These are phyloP conservation scores for Aphelenchoides avenae DNA, from an alignment of 1,140 invertebrate species.

Conservation along the genomic window DNA sequence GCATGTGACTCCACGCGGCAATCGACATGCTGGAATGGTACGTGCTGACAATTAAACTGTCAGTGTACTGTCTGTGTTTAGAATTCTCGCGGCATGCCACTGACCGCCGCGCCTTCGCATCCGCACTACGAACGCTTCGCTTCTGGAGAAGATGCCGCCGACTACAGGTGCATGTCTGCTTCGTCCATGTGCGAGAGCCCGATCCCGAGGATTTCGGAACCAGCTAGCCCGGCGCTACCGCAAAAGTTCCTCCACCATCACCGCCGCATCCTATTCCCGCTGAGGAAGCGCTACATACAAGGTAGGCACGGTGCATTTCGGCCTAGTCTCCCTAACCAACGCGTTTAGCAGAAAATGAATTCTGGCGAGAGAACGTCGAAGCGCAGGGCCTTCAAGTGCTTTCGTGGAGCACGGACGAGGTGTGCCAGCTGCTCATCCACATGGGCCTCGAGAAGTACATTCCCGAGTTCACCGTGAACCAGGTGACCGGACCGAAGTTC, in stretches of 20 bases:
- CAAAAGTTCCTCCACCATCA: slow-evolving; percentile 48
- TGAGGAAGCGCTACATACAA: slow-evolving; percentile 42
- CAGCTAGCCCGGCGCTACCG: slow-evolving; percentile 52
- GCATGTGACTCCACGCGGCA: too few relatives aligned
- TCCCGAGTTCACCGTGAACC: slow-evolving; percentile 57
- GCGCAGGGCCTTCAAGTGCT: slow-evolving; percentile 51
- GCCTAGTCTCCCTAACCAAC: slow-evolving; percentile 1
- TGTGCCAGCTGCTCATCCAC: slow-evolving; percentile 56
- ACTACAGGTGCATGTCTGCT: slow-evolving; percentile 14
- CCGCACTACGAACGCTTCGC: slow-evolving; percentile 19
- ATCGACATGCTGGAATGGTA: slow-evolving; percentile 15
- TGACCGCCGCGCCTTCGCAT: slow-evolving; percentile 8
- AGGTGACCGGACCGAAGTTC: slow-evolving; percentile 56
- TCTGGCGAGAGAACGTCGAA: slow-evolving; percentile 55
- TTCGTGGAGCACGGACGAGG: slow-evolving; percentile 53
- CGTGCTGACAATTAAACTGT: too few relatives aligned
- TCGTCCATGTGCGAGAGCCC: slow-evolving; percentile 41
- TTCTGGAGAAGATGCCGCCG: slow-evolving; percentile 2
- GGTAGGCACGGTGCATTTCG: slow-evolving; percentile 10
- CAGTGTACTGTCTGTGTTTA: too few relatives aligned
- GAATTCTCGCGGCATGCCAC: slow-evolving; percentile 13
- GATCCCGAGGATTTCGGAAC: slow-evolving; percentile 49
- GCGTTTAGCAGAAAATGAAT: slow-evolving; percentile 50
- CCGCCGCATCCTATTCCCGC: slow-evolving; percentile 50
- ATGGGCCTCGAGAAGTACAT: slow-evolving; percentile 59